phyloP scores from a whole-genome alignment of 2,797 vertebrate species.

The Sebastes dallii region DNA sequence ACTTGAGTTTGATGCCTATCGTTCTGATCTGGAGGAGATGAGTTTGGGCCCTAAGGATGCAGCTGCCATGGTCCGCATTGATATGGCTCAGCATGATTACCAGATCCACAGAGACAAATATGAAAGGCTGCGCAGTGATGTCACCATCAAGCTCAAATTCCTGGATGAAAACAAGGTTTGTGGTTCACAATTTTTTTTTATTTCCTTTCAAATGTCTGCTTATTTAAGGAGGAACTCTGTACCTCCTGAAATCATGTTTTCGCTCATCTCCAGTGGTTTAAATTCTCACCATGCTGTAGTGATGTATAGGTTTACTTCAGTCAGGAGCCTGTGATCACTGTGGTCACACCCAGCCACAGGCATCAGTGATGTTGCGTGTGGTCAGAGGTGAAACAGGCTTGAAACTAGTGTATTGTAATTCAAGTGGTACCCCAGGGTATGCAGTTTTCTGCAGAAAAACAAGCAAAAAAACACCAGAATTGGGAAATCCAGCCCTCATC shows the following conservation, averaged over 20 bases:
- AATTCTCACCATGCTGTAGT: not conserved
- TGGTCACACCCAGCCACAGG: conserved; percentile 2
- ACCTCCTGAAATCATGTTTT: not conserved
- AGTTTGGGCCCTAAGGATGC: conserved; percentile 91
- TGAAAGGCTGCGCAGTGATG: conserved; percentile 92
- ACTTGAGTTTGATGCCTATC: conserved; percentile 96
- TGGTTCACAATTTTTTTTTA: not conserved
- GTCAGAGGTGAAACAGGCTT: not conserved
- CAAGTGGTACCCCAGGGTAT: too few species aligned
- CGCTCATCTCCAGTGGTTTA: not conserved
- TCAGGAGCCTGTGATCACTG: not conserved
- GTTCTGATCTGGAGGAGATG: conserved; percentile 95
- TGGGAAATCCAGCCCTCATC: too few species aligned
- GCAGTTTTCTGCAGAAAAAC: too few species aligned
- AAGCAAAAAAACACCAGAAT: too few species aligned
- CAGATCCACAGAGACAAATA: conserved; percentile 94
- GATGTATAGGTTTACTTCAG: not conserved
- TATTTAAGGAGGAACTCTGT: not conserved
- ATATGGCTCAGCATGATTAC: conserved; percentile 92
- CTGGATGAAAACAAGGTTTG: conserved; percentile 96
- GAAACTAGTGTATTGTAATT: not conserved
- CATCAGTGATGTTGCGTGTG: conserved; percentile 10
- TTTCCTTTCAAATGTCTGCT: not conserved
- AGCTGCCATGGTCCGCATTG: conserved; percentile 87
- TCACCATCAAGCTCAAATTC: conserved; percentile 98